These are phyloP conservation scores for Drosophila asahinai DNA, from an alignment of 1,140 invertebrate species.

Conservation along the genomic window DNA sequence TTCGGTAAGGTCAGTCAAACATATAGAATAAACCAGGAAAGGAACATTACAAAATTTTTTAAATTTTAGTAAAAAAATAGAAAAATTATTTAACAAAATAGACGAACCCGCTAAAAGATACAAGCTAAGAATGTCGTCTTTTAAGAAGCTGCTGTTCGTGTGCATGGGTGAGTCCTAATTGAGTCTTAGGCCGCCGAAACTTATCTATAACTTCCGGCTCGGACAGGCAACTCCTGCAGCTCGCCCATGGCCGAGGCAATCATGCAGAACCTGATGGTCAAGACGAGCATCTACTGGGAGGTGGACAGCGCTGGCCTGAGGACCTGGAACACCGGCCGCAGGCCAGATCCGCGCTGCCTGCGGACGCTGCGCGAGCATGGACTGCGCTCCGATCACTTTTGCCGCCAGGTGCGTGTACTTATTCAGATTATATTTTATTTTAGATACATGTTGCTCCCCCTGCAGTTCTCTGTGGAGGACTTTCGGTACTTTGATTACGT, in stretches of 20 bases:
- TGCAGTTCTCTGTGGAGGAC: conserved; percentile 49
- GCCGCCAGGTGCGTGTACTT: conserved; percentile 45
- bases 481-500: conserved; percentile 66
- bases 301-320: conserved; percentile 70
- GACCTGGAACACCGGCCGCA: conserved; percentile 66
- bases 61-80: conserved; percentile 15
- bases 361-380: conserved; percentile 58
- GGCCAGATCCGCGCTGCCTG: conserved; percentile 54
- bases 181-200: neutral
- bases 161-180: conserved; percentile 57
- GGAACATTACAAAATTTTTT: conserved; percentile 11
- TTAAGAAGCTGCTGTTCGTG: conserved; percentile 61
- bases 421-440: neutral
- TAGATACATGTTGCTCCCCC: too few relatives aligned
- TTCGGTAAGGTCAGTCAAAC: conserved; percentile 3
- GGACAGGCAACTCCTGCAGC: conserved; percentile 66
- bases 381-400: conserved; percentile 61
- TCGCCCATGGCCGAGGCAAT: conserved; percentile 72
- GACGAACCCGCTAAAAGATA: neutral
- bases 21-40: conserved; percentile 6
- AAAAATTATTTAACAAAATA: neutral
- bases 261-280: conserved; percentile 67
- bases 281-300: conserved; percentile 74
- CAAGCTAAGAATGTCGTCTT: conserved; percentile 46
- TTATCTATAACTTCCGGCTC: too few relatives aligned